Conservation (phyloP, 2,888 invertebrate genomes). For the Gandaritis pyraliata region DNA sequence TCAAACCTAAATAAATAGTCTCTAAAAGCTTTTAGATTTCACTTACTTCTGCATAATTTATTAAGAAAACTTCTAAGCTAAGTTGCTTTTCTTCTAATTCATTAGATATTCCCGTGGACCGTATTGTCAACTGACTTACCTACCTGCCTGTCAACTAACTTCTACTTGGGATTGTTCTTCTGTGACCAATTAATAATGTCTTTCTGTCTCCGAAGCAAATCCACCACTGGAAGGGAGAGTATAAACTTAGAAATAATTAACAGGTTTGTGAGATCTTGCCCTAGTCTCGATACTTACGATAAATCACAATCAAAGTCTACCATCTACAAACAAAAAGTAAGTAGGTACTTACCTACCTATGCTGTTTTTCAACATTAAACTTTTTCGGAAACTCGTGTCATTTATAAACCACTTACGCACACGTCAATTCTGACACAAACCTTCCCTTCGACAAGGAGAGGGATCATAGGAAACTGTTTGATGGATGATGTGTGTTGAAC, state of each 20-base stretch:
- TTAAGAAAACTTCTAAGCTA: constrained; percentile 40
- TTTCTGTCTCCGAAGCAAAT: constrained; percentile 8
- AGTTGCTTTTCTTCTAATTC: constrained; percentile 35
- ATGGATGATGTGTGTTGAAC: constrained; percentile 26
- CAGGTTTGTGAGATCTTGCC: too few relatives aligned
- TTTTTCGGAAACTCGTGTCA: constrained; percentile 39
- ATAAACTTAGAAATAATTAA: too few relatives aligned
- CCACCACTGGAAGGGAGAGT: not conserved
- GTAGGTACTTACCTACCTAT: too few relatives aligned
- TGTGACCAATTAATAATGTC: constrained; percentile 24
- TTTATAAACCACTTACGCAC: constrained; percentile 51
- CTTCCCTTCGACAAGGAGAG: constrained; percentile 35
- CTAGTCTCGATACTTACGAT: too few relatives aligned
- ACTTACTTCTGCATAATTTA: constrained; percentile 37
- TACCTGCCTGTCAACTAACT: constrained; percentile 14
- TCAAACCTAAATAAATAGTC: constrained; percentile 1
- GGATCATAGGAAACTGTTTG: constrained; percentile 36
- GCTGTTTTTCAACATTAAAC: not conserved
- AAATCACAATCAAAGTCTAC: too few relatives aligned
- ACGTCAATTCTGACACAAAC: constrained; percentile 49
- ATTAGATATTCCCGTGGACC: constrained; percentile 15
- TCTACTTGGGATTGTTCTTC: constrained; percentile 1
- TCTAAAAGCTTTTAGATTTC: constrained; percentile 22
- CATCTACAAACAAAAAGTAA: too few relatives aligned
- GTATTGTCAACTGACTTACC: constrained; percentile 19